phyloP scores from a whole-genome alignment of 2,113 vertebrate species.

The Grus americana region DNA sequence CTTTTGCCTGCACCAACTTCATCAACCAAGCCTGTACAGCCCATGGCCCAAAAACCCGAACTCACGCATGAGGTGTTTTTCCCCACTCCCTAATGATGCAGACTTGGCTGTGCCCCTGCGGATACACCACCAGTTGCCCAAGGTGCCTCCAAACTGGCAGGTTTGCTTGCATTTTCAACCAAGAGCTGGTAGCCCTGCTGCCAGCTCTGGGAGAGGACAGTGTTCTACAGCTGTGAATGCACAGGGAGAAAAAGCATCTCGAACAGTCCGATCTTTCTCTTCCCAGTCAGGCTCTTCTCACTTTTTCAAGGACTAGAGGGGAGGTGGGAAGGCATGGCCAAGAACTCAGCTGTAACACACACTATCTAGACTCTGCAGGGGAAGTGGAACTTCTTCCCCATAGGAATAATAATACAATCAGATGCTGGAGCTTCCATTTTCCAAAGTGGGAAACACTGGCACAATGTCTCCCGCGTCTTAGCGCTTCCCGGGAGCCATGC shows the following conservation, averaged over 20 bases:
- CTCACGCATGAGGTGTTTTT: not conserved
- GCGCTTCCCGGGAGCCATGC: not conserved
- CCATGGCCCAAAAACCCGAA: not conserved
- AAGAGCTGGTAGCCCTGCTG: not conserved
- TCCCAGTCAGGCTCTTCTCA: not conserved
- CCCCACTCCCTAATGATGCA: too few relatives aligned
- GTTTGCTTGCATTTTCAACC: not conserved
- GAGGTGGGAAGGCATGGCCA: not conserved
- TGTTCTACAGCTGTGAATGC: not conserved
- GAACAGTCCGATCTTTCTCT: not conserved
- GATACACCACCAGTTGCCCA: rapidly evolving
- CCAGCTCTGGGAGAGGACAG: not conserved
- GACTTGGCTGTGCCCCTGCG: not conserved
- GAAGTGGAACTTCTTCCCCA: not conserved
- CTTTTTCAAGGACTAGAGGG: not conserved
- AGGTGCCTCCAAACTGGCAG: not conserved
- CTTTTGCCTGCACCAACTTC: not conserved
- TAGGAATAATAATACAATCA: not conserved
- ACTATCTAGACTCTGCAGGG: not conserved
- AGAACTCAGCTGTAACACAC: not conserved
- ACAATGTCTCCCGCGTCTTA: not conserved
- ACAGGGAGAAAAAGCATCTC: not conserved
- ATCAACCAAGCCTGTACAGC: not conserved
- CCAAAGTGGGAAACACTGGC: not conserved
- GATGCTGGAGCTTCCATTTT: not conserved